Evolutionary conservation across 2,113 vertebrate genomes (phyloP).

Genomic region (Sminthopsis crassicaudata): DNA sequence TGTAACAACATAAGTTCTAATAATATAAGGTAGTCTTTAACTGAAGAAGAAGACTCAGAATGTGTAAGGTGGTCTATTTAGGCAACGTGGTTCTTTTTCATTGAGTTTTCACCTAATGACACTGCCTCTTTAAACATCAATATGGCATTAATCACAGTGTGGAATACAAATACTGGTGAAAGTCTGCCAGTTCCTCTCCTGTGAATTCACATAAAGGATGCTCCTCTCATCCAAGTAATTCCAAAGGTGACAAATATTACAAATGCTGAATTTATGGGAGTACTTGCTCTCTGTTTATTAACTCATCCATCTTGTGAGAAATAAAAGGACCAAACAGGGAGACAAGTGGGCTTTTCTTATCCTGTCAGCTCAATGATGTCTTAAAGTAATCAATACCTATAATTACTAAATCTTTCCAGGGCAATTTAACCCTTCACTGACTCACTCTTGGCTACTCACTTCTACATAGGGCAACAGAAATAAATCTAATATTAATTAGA

Average conservation of each 20-base stretch:
- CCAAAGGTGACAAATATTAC: slow-evolving; percentile 86
- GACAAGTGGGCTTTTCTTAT: slow-evolving; percentile 81
- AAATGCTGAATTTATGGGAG: slow-evolving; percentile 86
- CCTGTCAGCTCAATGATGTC: slow-evolving; percentile 76
- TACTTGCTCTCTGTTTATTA: slow-evolving; percentile 86
- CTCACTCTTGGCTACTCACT: slow-evolving; percentile 35
- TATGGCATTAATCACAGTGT: slow-evolving; percentile 79
- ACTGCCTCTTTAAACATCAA: slow-evolving; percentile 75
- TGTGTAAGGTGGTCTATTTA: not conserved
- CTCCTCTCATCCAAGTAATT: slow-evolving; percentile 83
- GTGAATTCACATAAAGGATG: slow-evolving; percentile 85
- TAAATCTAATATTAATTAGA: slow-evolving; percentile 70
- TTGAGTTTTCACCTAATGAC: slow-evolving; percentile 69
- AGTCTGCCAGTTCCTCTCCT: slow-evolving; percentile 71
- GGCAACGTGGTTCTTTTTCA: slow-evolving; percentile 47
- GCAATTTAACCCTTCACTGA: slow-evolving; percentile 81
- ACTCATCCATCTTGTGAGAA: slow-evolving; percentile 87
- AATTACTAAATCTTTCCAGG: slow-evolving; percentile 80
- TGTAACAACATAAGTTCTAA: not conserved
- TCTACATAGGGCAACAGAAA: slow-evolving; percentile 28
- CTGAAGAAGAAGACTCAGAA: not conserved
- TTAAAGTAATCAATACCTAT: slow-evolving; percentile 85
- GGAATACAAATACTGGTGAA: slow-evolving; percentile 70
- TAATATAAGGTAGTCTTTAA: not conserved
- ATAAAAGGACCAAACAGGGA: slow-evolving; percentile 80